Evolutionary conservation across 2,113 vertebrate genomes (phyloP).

Genomic region (Eidolon helvum): DNA sequence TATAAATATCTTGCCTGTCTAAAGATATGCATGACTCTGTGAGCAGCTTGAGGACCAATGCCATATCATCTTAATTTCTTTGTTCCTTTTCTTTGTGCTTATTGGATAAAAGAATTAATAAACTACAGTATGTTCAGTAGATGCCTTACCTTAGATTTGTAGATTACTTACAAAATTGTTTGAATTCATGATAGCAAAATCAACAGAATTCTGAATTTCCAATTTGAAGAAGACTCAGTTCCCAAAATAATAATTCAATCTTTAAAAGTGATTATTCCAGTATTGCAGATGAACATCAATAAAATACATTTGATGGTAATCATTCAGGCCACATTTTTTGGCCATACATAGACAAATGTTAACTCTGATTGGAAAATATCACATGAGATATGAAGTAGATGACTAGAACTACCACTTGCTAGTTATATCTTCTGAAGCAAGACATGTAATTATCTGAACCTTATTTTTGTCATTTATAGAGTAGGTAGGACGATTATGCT

Average conservation of each 20-base stretch:
- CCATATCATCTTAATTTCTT: not conserved
- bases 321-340: not conserved
- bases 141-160: not conserved
- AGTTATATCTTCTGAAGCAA: not conserved
- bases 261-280: conserved; percentile 3
- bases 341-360: not conserved
- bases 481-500: not conserved
- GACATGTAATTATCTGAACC: not conserved
- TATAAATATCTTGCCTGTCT: not conserved
- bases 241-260: not conserved
- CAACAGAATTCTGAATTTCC: not conserved
- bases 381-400: not conserved
- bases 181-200: not conserved
- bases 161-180: not conserved
- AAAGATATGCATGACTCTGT: not conserved
- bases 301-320: not conserved
- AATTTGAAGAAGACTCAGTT: not conserved
- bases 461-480: not conserved
- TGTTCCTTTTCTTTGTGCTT: not conserved
- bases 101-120: not conserved
- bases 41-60: not conserved
- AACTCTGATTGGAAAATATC: not conserved
- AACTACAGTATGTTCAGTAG: not conserved
- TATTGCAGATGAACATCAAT: not conserved
- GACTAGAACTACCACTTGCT: not conserved